phyloP scores from a whole-genome alignment of 2,888 invertebrate genomes.

The Xestia rhomboidea region DNA sequence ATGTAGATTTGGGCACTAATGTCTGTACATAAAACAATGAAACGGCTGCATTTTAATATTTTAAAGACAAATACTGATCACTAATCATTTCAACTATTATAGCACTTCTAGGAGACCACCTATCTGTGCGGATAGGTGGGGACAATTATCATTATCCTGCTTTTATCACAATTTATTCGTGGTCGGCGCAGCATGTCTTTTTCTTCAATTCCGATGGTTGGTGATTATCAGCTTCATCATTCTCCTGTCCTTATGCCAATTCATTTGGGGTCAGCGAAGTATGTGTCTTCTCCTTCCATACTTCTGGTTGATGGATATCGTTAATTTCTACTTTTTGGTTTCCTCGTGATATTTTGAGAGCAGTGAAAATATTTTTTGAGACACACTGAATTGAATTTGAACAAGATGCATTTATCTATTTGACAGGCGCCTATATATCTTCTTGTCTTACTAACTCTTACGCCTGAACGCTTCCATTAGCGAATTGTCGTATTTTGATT shows the following conservation, averaged over 20 bases:
- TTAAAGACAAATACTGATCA: background rate
- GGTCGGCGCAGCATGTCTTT: too few relatives aligned
- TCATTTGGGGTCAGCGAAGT: background rate
- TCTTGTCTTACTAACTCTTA: background rate
- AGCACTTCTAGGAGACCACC: too few relatives aligned
- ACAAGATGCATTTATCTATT: background rate
- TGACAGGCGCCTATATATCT: background rate
- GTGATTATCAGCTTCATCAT: too few relatives aligned
- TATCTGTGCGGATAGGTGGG: too few relatives aligned
- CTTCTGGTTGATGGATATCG: background rate
- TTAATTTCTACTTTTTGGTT: background rate
- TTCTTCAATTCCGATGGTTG: too few relatives aligned
- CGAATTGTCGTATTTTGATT: background rate
- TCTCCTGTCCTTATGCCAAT: too few relatives aligned
- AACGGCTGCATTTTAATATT: background rate
- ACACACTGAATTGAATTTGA: background rate
- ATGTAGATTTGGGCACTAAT: background rate
- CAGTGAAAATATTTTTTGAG: background rate
- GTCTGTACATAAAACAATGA: background rate
- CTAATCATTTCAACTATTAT: background rate
- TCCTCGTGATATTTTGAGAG: background rate
- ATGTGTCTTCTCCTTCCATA: background rate
- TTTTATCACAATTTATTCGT: background rate
- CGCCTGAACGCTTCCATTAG: background rate
- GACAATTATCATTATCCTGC: background rate